Percentiles rank a stretch among this genome's conserved stretches.
These are phyloP conservation scores for Pangasius macronema DNA, from an alignment of 2,797 vertebrate genomes.

Conservation along the genomic window DNA sequence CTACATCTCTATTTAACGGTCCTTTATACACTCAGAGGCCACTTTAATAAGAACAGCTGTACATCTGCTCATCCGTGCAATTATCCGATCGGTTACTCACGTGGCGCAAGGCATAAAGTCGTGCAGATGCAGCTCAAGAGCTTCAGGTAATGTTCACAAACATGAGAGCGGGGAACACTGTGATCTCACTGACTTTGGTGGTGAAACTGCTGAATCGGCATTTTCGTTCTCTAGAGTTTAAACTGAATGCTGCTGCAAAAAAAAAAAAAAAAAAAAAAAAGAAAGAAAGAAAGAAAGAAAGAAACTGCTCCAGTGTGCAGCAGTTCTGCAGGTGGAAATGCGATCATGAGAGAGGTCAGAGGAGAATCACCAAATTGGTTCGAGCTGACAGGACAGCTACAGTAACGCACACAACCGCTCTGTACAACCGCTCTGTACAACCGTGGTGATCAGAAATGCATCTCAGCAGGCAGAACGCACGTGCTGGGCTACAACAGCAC, in stretches of 20 bases:
- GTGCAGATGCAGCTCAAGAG: not conserved
- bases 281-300: not conserved
- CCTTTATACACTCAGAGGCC: not conserved
- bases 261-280: not conserved
- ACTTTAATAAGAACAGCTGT: not conserved
- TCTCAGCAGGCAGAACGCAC: not conserved
- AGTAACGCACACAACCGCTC: not conserved
- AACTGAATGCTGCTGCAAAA: not conserved
- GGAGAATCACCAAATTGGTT: not conserved
- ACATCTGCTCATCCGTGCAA: not conserved
- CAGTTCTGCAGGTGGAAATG: not conserved
- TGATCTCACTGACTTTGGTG: not conserved
- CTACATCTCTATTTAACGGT: not conserved
- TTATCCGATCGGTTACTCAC: not conserved
- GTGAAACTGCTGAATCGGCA: conserved; percentile 1
- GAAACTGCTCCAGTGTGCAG: not conserved
- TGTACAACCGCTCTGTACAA: not conserved
- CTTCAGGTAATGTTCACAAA: not conserved
- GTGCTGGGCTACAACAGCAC: not conserved
- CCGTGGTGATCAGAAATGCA: not conserved
- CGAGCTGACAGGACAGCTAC: not conserved
- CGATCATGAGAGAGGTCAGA: not conserved
- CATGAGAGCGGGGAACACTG: not conserved
- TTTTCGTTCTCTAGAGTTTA: not conserved
- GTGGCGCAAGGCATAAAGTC: not conserved